Percentiles rank a stretch among this genome's conserved stretches.
phyloP scores from a whole-genome alignment of 2,888 invertebrate genomes.

The Catotricha subobsoleta region DNA sequence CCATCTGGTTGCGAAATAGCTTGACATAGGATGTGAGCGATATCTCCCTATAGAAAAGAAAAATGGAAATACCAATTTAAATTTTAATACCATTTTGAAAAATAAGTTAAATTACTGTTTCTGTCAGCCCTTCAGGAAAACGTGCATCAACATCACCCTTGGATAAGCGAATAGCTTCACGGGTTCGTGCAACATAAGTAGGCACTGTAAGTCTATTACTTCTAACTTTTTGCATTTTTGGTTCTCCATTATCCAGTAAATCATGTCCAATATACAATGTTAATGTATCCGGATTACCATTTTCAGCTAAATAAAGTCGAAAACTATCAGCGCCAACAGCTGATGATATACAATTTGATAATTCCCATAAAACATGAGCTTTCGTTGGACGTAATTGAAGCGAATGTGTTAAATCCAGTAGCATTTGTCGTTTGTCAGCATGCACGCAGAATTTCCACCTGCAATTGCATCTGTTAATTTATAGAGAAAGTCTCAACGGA shows the following conservation, averaged over 20 bases:
- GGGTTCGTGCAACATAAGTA: conserved; percentile 29
- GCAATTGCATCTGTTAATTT: conserved; percentile 4
- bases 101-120: conserved; percentile 19
- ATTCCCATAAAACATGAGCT: conserved; percentile 44
- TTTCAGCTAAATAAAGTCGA: conserved; percentile 39
- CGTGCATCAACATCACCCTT: conserved; percentile 30
- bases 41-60: conserved; percentile 22
- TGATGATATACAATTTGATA: conserved; percentile 43
- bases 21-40: conserved; percentile 36
- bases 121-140: conserved; percentile 32
- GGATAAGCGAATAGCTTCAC: conserved; percentile 32
- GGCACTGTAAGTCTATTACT: conserved; percentile 15
- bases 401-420: conserved; percentile 40
- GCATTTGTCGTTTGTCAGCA: conserved; percentile 44
- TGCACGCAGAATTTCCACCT: conserved; percentile 40
- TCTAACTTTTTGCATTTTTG: conserved; percentile 19
- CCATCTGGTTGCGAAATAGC: conserved; percentile 46
- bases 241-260: conserved; percentile 19
- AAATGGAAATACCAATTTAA: not conserved
- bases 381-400: conserved; percentile 42
- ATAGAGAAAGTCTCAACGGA: not conserved
- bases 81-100: not conserved
- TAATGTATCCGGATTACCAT: conserved; percentile 24
- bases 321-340: conserved; percentile 49
- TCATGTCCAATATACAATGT: conserved; percentile 25